Evolutionary conservation across 1,140 invertebrate genomes (phyloP), one percentile per base, ranked within the genome.

Genomic region (Idris sp.): DNA sequence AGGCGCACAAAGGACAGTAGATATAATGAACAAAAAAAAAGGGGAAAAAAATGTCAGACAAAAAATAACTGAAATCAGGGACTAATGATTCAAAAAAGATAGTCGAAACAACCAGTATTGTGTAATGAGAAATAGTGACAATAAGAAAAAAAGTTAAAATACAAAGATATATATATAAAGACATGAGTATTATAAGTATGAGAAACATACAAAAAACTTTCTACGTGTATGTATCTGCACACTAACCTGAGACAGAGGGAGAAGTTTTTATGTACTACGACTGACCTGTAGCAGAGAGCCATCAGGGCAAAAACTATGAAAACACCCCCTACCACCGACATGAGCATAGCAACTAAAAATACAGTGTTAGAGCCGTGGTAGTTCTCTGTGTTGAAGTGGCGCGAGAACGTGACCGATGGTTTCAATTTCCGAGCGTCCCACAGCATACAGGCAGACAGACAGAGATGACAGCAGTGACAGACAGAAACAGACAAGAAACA

Each of bases 231-330:
- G 89, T 91, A 91, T 91, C 89, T 91, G 92, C 91, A 92, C 92
- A 96, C 94, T 96, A 95, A 96, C 94, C 94, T 96, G 93, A 96
- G 93, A 93, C 94, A 96, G 91, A 96, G 93, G 91, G 93, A 95
- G 94, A 95, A 95, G 93, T 95, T 96, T 95, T 94, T 95, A 94
- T 96, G 94, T 92, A 96, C 94, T 94, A 96, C 94, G 91, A 96
- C 94, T 95, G 94, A 96, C 95, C 97, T 97, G 94, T 98, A 98
- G 93, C 97, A 98, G 90, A 98, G 94, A 91, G 97, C 96, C 92
- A 97, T 95, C 90, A 97, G 92, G 89, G 96, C 95, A 93, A 98
- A 97, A 91, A 97, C 92, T 91, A 98, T 93, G 92, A 98, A 97
- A 91, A 98, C 96, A 91, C 95, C 95, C 91, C 96, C 96, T 91